phyloP scores from a whole-genome alignment of 2,888 invertebrate species.

The Andricus curvator region DNA sequence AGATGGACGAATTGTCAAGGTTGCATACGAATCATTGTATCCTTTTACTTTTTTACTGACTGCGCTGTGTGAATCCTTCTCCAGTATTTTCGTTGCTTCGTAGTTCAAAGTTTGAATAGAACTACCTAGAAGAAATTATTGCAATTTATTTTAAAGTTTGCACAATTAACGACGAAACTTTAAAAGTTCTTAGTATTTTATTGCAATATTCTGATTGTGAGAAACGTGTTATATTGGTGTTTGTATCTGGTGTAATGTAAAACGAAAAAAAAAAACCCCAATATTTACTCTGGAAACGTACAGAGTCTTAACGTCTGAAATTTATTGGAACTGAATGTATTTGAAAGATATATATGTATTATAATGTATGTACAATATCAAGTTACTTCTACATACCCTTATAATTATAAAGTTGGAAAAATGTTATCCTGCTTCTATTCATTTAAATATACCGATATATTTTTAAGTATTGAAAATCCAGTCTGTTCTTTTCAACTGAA shows the following conservation, averaged over 20 bases:
- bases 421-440: conserved; percentile 19
- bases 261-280: neutral
- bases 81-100: neutral
- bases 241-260: neutral
- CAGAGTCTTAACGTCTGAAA: conserved; percentile 19
- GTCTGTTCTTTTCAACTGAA: neutral
- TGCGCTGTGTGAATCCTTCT: neutral
- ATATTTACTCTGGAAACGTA: conserved; percentile 8
- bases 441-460: conserved; percentile 52
- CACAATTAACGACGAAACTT: neutral
- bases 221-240: conserved; percentile 13
- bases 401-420: conserved; percentile 29
- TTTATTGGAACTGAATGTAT: conserved; percentile 41
- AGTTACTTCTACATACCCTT: conserved; percentile 44
- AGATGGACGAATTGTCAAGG: no score
- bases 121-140: neutral
- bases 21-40: neutral
- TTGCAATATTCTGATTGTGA: neutral
- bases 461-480: conserved; percentile 45
- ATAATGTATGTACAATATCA: conserved; percentile 50
- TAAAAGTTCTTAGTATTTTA: neutral
- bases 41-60: neutral
- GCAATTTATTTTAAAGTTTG: conserved; percentile 2
- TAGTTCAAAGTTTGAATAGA: neutral
- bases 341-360: conserved; percentile 38